phyloP scores from a whole-genome alignment of 2,113 vertebrate species.

The Pyrgilauda ruficollis region DNA sequence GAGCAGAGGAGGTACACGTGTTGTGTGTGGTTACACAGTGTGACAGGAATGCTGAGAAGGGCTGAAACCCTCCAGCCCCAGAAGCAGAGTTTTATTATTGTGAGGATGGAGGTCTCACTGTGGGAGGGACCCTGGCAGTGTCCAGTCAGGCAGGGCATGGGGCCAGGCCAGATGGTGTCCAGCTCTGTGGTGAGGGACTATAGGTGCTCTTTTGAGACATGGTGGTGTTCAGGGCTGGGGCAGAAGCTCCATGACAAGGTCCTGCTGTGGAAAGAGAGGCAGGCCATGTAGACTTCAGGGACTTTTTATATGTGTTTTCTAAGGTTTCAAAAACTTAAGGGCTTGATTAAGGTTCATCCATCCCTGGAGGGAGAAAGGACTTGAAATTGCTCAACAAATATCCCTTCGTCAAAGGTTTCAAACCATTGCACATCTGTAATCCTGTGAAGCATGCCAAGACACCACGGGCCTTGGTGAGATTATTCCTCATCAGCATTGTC shows the following conservation, averaged over 20 bases:
- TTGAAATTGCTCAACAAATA: neutral
- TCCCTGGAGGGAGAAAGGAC: neutral
- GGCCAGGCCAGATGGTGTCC: neutral
- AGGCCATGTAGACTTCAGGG: neutral
- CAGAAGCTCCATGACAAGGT: neutral
- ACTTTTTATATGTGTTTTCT: neutral
- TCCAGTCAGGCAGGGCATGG: neutral
- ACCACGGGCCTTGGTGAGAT: neutral
- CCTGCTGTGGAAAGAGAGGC: neutral
- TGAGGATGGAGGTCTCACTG: neutral
- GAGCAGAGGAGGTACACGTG: neutral
- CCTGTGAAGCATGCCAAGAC: neutral
- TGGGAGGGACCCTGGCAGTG: accelerated
- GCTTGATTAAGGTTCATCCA: neutral
- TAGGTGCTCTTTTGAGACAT: neutral
- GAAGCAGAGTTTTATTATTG: neutral
- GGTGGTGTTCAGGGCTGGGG: neutral
- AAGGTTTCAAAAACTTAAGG: neutral
- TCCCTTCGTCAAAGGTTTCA: neutral
- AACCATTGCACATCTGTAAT: neutral
- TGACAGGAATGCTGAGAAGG: conserved; percentile 18
- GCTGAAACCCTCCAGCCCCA: neutral
- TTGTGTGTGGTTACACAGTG: neutral
- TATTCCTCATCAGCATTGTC: neutral
- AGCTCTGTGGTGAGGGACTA: neutral